A percentile compares a stretch with the other conserved stretches of the same genome.
Evolutionary conservation across 2,888 invertebrate genomes (phyloP).

Genomic region (Norana najaformis): DNA sequence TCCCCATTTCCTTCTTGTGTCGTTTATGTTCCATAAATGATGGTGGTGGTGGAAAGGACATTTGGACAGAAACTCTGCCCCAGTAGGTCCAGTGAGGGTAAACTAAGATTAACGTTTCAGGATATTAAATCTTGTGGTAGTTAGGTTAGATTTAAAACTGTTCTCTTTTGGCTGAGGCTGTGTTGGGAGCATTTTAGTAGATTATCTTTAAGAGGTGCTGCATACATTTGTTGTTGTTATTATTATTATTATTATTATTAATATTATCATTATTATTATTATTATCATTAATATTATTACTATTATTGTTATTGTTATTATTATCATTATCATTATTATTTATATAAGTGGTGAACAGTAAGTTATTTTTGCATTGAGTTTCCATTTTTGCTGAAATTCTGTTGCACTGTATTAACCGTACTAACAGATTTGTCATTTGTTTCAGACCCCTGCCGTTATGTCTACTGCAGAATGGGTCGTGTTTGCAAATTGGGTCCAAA

Average conservation of each 20-base stretch:
- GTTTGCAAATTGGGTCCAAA: conserved; percentile 68
- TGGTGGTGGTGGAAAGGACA: not conserved
- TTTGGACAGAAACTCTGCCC: not conserved
- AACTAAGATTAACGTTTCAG: not conserved
- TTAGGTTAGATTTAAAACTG: not conserved
- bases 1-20: not conserved
- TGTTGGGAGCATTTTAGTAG: not conserved
- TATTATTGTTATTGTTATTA: not conserved
- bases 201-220: not conserved
- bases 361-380: too few species aligned
- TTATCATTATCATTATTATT: too few species aligned
- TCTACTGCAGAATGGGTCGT: conserved; percentile 71
- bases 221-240: not conserved
- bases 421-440: conserved; percentile 41
- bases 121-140: not conserved
- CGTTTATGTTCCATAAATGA: not conserved
- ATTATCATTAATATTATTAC: too few species aligned
- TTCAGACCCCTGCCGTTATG: conserved; percentile 71
- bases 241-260: too few species aligned
- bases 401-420: not conserved
- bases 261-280: too few species aligned
- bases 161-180: not conserved
- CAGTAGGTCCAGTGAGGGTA: not conserved
- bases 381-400: too few species aligned
- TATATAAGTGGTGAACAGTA: too few species aligned